Base-by-base conservation (phyloP, 37 sponge, comb jelly and placozoan genomes). In the Petrosia ficiformis region DNA sequence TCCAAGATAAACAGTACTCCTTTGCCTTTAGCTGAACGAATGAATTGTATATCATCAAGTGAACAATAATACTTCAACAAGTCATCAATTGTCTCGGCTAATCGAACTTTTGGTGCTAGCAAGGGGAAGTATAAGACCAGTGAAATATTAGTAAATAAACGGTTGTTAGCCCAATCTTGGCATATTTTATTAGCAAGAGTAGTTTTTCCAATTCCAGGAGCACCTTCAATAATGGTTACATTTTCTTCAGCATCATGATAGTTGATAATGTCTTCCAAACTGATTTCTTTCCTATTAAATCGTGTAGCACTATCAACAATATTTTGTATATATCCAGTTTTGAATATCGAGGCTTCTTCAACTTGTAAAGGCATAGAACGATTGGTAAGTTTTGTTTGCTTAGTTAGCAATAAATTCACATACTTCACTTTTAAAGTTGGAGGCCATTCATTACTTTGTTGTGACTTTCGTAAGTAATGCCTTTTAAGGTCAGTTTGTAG, bases 181-280 rank as follows among this genome's bases (percentile, higher is more conserved):
- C 77, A 76, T 16, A 76, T 64, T 29, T 76, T 76, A 28, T 5
- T 24, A 3, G 77, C 66, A 41, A 76, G 65, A 3, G 77, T 76
- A n/a, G 77, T 76, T 24, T 76, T 76, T 1, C 77, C 77, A 59
- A 76, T 36, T 36, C 77, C 77, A 4, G 77, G 77, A 2, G 41
- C 64, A n/a, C 77, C 77, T 76, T 76, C 77, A n/a, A 76, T 61
- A 8, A 76, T 34, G 4, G 63, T 64, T 2, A 76, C 64, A n/a
- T n/a, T n/a, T 33, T 59, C 63, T 26, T 5, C 28, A n/a, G 5
- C 26, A 3, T 2, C 28, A 3, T 31, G 3, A 37, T 76, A 76
- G 28, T 76, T 34, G 26, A 24, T 10, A 35, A 76, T 76, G 39
- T 76, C 66, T 6, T 32, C 39, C 2, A 76, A 35, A 39, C 3